Evolutionary conservation across 1,140 invertebrate species (phyloP).

Genomic region (Lordiphosa clarofinis): DNA sequence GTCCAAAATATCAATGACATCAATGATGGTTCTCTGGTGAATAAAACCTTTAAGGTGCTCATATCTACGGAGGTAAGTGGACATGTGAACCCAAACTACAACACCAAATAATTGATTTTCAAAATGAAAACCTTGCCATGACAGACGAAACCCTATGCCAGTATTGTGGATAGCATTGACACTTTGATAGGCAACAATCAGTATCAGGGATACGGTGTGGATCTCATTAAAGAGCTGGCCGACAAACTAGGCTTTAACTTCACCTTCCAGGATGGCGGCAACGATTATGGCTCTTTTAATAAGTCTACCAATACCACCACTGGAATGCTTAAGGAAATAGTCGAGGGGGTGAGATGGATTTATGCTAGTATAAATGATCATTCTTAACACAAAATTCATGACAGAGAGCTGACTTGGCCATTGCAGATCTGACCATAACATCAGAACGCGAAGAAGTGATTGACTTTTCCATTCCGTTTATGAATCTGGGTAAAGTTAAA

Average conservation of each 20-base stretch:
- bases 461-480: conserved; percentile 95
- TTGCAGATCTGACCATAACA: conserved; percentile 94
- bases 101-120: not conserved
- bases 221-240: conserved; percentile 88
- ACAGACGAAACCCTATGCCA: conserved; percentile 91
- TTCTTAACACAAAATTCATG: not conserved
- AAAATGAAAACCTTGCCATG: not conserved
- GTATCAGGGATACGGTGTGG: conserved; percentile 90
- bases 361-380: not conserved
- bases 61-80: conserved; percentile 86
- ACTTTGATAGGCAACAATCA: conserved; percentile 88
- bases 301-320: conserved; percentile 86
- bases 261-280: conserved; percentile 87
- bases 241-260: conserved; percentile 92
- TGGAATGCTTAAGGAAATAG: conserved; percentile 92
- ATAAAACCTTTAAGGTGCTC: conserved; percentile 91
- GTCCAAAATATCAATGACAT: conserved; percentile 41
- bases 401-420: conserved; percentile 89
- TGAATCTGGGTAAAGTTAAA: conserved; percentile 85
- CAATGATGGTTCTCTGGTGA: conserved; percentile 83
- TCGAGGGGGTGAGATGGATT: conserved; percentile 84
- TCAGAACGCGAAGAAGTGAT: conserved; percentile 89
- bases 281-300: conserved; percentile 87
- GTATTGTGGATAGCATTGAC: conserved; percentile 86
- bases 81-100: conserved; percentile 28